A percentile compares a stretch with the other conserved stretches of the same genome.
phyloP scores from a whole-genome alignment of 2,113 vertebrate species.

The Varanus salvator region DNA sequence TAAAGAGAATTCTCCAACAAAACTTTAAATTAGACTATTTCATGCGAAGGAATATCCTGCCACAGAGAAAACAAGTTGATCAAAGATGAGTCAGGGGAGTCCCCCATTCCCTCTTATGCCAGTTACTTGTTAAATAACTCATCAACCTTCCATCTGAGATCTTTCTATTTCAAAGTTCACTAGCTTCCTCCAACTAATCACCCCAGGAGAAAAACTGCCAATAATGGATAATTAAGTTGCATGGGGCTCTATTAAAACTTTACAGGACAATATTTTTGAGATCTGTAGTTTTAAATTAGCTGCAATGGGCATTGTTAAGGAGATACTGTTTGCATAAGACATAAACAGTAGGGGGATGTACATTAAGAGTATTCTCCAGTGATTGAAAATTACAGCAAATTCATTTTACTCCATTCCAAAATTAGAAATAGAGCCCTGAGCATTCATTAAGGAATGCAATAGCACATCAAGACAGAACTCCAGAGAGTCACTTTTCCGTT shows the following conservation, averaged over 20 bases:
- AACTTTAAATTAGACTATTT: slow-evolving; percentile 18
- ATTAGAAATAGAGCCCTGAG: slow-evolving; percentile 67
- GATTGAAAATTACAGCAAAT: slow-evolving; percentile 64
- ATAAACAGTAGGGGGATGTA: slow-evolving; percentile 54
- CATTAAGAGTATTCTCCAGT: slow-evolving; percentile 59
- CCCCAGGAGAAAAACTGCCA: slow-evolving; percentile 70
- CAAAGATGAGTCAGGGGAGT: slow-evolving; percentile 42
- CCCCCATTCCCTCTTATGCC: slow-evolving; percentile 14
- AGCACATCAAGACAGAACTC: slow-evolving; percentile 55
- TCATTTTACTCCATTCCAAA: slow-evolving; percentile 66
- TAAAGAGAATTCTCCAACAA: slow-evolving; percentile 19
- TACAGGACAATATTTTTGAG: slow-evolving; percentile 68
- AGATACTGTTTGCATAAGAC: slow-evolving; percentile 58
- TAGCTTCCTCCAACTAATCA: slow-evolving; percentile 63
- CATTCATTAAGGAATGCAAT: slow-evolving; percentile 70
- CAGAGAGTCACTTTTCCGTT: slow-evolving; percentile 46
- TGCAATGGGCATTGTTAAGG: slow-evolving; percentile 77
- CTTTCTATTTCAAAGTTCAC: slow-evolving; percentile 52
- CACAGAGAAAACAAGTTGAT: slow-evolving; percentile 27
- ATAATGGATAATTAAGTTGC: slow-evolving; percentile 76
- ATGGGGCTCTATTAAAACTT: slow-evolving; percentile 74
- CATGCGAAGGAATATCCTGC: slow-evolving; percentile 1
- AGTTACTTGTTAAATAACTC: slow-evolving; percentile 54
- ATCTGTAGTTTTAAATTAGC: slow-evolving; percentile 71
- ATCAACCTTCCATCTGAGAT: slow-evolving; percentile 53